Evolutionary conservation across 2,113 vertebrate species (phyloP).

Genomic region (Salminus brasiliensis): DNA sequence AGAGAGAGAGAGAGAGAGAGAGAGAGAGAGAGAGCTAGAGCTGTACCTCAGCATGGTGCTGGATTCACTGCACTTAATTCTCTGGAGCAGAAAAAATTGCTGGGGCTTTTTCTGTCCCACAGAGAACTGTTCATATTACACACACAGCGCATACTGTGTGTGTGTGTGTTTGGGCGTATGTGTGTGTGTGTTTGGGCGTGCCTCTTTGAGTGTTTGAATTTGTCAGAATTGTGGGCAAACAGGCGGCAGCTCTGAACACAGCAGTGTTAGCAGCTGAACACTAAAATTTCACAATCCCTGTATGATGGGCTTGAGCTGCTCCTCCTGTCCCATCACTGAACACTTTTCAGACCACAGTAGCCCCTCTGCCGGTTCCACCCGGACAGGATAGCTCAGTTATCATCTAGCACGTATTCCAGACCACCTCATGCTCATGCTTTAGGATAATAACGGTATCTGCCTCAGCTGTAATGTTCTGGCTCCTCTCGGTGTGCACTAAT

Average conservation of each 20-base stretch:
- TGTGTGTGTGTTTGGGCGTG: background rate
- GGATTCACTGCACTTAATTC: conserved; percentile 60
- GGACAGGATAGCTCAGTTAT: too few relatives aligned
- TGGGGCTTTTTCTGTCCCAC: conserved; percentile 47
- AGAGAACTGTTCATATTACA: conserved; percentile 34
- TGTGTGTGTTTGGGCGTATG: background rate
- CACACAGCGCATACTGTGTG: background rate
- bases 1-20: conserved; percentile 11
- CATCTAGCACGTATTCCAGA: too few relatives aligned
- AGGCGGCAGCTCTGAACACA: conserved; percentile 22
- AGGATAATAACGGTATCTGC: too few relatives aligned
- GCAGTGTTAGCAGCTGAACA: background rate
- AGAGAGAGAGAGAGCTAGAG: conserved; percentile 1
- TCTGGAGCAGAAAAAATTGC: conserved; percentile 64
- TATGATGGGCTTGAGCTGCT: too few relatives aligned
- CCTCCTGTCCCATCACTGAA: too few relatives aligned
- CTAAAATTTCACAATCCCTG: background rate
- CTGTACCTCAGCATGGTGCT: conserved; percentile 53
- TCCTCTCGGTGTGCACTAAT: too few relatives aligned
- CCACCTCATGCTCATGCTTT: too few relatives aligned
- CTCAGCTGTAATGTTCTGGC: too few relatives aligned
- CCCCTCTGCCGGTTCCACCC: too few relatives aligned
- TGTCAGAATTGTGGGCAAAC: conserved; percentile 11
- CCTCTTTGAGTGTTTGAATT: background rate
- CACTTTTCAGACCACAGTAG: too few relatives aligned